Conservation (phyloP, 2,797 vertebrate genomes). For the Acestrorhynchus altus region DNA sequence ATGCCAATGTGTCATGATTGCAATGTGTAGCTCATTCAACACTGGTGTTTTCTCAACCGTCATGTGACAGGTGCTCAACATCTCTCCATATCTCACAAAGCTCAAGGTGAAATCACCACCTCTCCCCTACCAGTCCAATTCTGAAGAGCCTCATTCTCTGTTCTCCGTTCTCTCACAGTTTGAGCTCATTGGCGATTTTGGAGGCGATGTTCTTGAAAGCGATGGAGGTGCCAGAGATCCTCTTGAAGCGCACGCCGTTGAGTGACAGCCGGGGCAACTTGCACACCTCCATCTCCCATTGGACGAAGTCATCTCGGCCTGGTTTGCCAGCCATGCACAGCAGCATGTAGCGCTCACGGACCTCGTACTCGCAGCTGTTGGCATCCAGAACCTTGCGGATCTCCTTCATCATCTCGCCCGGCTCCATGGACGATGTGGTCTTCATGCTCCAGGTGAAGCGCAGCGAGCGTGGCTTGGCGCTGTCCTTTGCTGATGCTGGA, state of each 20-base stretch:
- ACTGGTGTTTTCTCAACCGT: background rate
- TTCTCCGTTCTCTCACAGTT: constrained; percentile 84
- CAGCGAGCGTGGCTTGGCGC: constrained; percentile 86
- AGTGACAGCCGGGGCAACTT: constrained; percentile 95
- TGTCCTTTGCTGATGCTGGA: constrained; percentile 77
- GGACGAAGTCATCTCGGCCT: constrained; percentile 88
- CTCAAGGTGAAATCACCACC: background rate
- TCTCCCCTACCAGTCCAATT: constrained; percentile 1
- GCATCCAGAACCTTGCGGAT: constrained; percentile 95
- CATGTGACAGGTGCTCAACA: constrained; percentile 14
- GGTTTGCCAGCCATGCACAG: constrained; percentile 89
- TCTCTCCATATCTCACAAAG: constrained; percentile 12
- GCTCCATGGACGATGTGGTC: constrained; percentile 95
- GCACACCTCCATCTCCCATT: constrained; percentile 99
- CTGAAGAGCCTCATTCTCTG: background rate
- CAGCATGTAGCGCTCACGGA: constrained; percentile 92
- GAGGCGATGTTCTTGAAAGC: constrained; percentile 98
- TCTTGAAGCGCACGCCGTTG: constrained; percentile 94
- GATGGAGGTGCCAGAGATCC: constrained; percentile 94
- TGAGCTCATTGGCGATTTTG: constrained; percentile 95
- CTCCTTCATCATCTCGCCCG: constrained; percentile 94
- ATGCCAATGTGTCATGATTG: constrained; percentile 9
- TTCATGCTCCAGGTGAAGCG: constrained; percentile 98
- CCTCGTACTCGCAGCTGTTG: constrained; percentile 93
- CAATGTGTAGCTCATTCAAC: constrained; percentile 38